Conservation (phyloP, 2,797 vertebrate genomes). For the Sebastes itinus region DNA sequence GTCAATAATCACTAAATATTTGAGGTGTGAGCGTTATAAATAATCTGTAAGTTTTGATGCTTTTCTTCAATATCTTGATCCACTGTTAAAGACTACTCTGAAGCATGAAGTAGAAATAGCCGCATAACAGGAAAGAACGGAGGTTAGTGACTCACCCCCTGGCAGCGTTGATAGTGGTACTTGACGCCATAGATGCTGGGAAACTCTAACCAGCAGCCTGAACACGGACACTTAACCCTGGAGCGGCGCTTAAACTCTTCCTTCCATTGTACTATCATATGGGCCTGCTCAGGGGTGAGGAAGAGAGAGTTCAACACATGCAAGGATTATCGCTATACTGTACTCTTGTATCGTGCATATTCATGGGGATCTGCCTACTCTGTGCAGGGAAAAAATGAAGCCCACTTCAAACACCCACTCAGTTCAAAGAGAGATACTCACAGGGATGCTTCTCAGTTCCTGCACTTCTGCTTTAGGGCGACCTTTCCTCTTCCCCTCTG, state of each 20-base stretch:
- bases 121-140: conserved; percentile 53
- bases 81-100: conserved; percentile 4
- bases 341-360: conserved; percentile 46
- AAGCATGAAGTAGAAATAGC: conserved; percentile 38
- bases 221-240: conserved; percentile 93
- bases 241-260: conserved; percentile 96
- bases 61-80: conserved; percentile 8
- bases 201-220: conserved; percentile 97
- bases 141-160: conserved; percentile 86
- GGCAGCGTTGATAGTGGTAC: conserved; percentile 98
- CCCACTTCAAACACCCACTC: conserved; percentile 47
- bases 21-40: neutral
- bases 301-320: conserved; percentile 56
- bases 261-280: conserved; percentile 95
- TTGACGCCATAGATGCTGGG: conserved; percentile 98
- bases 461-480: conserved; percentile 91
- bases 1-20: neutral
- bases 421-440: conserved; percentile 81
- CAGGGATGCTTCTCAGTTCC: conserved; percentile 92
- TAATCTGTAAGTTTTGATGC: neutral
- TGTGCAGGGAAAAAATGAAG: conserved; percentile 32
- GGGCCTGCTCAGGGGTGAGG: conserved; percentile 81
- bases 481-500: conserved; percentile 92
- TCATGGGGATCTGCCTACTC: conserved; percentile 35
- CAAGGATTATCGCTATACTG: conserved; percentile 29